Evolutionary conservation across 1,140 invertebrate genomes (phyloP).

Genomic region (Papilio polytes): DNA sequence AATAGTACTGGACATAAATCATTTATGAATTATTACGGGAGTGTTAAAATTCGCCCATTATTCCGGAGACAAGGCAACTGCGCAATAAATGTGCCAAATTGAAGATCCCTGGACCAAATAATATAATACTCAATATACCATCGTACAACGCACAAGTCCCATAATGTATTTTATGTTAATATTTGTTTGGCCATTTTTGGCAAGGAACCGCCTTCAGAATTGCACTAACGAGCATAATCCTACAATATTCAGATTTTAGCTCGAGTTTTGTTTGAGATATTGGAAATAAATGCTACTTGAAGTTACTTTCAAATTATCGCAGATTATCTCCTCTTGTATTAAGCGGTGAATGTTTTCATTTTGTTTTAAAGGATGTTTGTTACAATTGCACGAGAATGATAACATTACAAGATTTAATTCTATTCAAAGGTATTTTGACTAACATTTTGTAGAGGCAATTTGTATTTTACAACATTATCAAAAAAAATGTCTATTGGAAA

Average conservation of each 20-base stretch:
- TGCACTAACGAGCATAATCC: conserved; percentile 39
- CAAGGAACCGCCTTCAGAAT: conserved; percentile 20
- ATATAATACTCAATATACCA: conserved; percentile 29
- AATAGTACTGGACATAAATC: too few relatives aligned
- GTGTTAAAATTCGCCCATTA: conserved; percentile 7
- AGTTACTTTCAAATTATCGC: neutral
- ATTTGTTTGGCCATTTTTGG: conserved; percentile 39
- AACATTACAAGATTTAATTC: neutral
- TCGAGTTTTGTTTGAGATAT: conserved; percentile 8
- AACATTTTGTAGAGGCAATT: too few relatives aligned
- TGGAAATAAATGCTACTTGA: conserved; percentile 8
- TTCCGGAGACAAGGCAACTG: conserved; percentile 14
- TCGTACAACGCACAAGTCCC: conserved; percentile 27
- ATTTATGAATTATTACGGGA: neutral
- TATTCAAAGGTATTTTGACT: too few relatives aligned
- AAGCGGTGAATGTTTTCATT: neutral
- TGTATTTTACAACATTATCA: too few relatives aligned
- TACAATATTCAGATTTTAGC: conserved; percentile 34
- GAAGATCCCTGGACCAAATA: conserved; percentile 20
- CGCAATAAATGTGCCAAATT: conserved; percentile 25
- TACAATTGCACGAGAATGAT: neutral
- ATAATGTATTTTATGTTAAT: conserved; percentile 40
- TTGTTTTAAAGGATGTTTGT: neutral
- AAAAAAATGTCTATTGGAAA: too few relatives aligned
- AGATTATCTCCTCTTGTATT: neutral